Evolutionary conservation across 1,140 invertebrate genomes (phyloP).

Genomic region (Geopemphigus sp.): DNA sequence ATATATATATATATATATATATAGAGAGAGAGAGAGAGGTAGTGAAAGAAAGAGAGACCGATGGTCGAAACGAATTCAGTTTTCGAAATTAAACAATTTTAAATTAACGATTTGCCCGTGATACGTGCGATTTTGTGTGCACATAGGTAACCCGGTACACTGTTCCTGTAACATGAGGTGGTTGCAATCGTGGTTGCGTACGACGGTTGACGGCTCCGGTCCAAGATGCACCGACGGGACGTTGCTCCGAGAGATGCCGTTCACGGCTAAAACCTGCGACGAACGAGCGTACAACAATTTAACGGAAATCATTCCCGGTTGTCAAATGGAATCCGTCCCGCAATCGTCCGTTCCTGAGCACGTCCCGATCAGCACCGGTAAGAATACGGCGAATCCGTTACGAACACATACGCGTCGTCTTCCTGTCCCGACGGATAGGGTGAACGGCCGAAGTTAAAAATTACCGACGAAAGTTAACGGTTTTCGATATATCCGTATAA

Average conservation of each 20-base stretch:
- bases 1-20: too few species aligned
- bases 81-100: background rate
- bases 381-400: too few species aligned
- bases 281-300: slow-evolving; percentile 57
- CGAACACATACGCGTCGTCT: too few species aligned
- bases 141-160: slow-evolving; percentile 74
- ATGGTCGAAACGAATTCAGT: background rate
- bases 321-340: slow-evolving; percentile 60
- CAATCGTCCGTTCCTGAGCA: slow-evolving; percentile 54
- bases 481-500: too few species aligned
- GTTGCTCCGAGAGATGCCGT: slow-evolving; percentile 67
- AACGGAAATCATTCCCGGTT: slow-evolving; percentile 59
- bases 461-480: too few species aligned
- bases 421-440: too few species aligned
- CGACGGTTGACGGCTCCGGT: slow-evolving; percentile 62
- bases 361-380: background rate
- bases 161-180: slow-evolving; percentile 78
- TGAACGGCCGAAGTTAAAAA: too few species aligned
- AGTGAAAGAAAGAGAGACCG: too few species aligned
- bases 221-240: slow-evolving; percentile 74
- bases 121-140: too few species aligned
- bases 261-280: slow-evolving; percentile 67
- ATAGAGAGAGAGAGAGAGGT: too few species aligned
- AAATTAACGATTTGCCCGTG: too few species aligned
- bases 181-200: slow-evolving; percentile 76